Conservation (phyloP, 2,113 vertebrate species). For the Pedionomus torquatus region DNA sequence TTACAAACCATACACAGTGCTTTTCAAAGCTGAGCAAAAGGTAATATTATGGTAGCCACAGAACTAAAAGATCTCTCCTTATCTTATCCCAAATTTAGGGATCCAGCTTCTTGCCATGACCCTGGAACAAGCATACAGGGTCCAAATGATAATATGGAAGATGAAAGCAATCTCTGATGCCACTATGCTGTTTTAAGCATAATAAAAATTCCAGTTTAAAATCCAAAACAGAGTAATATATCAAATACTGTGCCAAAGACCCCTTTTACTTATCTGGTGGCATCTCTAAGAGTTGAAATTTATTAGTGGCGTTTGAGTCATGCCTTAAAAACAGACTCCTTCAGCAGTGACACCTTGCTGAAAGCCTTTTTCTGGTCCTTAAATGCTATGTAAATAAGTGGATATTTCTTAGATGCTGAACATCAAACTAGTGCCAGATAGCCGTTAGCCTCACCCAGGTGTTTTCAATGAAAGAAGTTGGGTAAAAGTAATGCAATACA, state of each 20-base stretch:
- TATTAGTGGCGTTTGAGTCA: not conserved
- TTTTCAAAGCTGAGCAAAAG: not conserved
- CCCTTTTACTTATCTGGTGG: not conserved
- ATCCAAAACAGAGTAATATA: not conserved
- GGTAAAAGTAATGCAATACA: constrained; percentile 25
- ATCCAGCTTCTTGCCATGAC: not conserved
- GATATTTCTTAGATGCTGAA: not conserved
- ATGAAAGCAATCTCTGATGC: not conserved
- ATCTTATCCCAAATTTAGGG: not conserved
- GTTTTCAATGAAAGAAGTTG: constrained; percentile 27
- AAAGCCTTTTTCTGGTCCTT: not conserved
- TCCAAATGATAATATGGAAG: not conserved
- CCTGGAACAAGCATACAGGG: not conserved
- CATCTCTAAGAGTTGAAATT: not conserved
- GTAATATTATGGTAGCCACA: not conserved
- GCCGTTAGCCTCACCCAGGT: not conserved
- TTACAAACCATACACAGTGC: not conserved
- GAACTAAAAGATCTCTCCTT: not conserved
- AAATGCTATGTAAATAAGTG: not conserved
- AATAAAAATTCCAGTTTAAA: not conserved
- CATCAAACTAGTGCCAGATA: not conserved
- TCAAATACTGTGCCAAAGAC: not conserved
- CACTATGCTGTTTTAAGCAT: not conserved
- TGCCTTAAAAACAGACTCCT: not conserved
- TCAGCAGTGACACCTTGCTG: not conserved